Conservation (phyloP, 2,113 vertebrate species). For the Alouatta palliata region DNA sequence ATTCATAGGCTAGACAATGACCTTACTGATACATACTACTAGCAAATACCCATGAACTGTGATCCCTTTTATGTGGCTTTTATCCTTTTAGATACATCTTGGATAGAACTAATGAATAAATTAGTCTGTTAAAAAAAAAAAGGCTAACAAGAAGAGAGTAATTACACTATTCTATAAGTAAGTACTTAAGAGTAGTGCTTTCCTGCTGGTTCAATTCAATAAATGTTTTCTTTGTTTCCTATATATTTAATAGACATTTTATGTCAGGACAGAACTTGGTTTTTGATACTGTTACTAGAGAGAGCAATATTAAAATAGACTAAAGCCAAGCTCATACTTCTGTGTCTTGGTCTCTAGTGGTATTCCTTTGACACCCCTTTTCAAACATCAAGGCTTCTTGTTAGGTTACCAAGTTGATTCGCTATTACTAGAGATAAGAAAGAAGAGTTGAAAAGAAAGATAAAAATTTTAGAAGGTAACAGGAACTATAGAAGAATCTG, state of each 20-base stretch:
- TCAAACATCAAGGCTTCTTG: background rate
- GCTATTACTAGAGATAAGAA: background rate
- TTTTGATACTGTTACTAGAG: background rate
- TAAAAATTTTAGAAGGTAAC: background rate
- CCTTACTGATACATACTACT: background rate
- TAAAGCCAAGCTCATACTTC: background rate
- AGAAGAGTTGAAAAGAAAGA: background rate
- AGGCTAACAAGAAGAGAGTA: background rate
- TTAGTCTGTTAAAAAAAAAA: background rate
- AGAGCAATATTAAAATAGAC: background rate
- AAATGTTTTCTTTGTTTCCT: constrained; percentile 6
- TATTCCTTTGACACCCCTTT: background rate
- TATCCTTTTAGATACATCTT: constrained; percentile 3
- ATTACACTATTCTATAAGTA: background rate
- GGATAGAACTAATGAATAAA: background rate
- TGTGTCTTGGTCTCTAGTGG: background rate
- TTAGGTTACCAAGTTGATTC: background rate
- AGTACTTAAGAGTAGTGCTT: background rate
- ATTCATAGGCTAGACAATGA: background rate
- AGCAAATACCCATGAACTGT: background rate
- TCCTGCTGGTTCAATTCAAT: background rate
- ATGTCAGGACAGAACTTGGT: background rate
- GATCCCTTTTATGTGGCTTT: background rate
- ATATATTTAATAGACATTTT: background rate
- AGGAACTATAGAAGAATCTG: background rate